Evolutionary conservation across 2,797 vertebrate genomes (phyloP).

Genomic region (Pachyuromys duprasi): DNA sequence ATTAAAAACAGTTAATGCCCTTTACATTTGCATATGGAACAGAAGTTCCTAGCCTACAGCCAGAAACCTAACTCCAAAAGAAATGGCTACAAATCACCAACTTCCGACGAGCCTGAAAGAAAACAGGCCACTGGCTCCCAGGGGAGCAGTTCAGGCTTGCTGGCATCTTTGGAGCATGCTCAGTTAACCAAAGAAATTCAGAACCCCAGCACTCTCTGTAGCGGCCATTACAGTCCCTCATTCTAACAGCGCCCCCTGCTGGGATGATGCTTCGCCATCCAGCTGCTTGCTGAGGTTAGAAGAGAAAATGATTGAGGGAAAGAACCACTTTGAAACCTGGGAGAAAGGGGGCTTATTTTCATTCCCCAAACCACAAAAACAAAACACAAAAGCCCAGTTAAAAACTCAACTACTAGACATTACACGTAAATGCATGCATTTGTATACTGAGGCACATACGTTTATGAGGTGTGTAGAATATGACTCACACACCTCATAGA

Average conservation of each 20-base stretch:
- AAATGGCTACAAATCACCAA: conserved; percentile 51
- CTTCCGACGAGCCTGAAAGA: conserved; percentile 31
- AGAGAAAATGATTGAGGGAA: not conserved
- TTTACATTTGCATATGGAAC: not conserved
- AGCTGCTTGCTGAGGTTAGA: not conserved
- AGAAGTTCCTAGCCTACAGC: conserved; percentile 28
- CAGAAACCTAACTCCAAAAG: conserved; percentile 48
- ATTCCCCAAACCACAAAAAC: not conserved
- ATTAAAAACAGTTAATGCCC: conserved; percentile 28
- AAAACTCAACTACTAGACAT: not conserved
- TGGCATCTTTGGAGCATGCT: not conserved
- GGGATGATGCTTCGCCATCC: not conserved
- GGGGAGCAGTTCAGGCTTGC: not conserved
- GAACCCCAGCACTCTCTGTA: not conserved
- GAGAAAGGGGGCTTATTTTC: not conserved
- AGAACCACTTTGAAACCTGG: not conserved
- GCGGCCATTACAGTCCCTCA: not conserved
- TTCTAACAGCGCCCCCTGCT: conserved; percentile 67
- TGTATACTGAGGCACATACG: not conserved
- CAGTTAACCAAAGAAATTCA: not conserved
- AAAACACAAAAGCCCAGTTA: not conserved
- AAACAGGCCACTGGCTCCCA: conserved; percentile 38
- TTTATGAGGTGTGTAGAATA: not conserved
- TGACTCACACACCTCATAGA: not conserved
- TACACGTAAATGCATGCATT: not conserved